A percentile compares a stretch with the other conserved stretches of the same genome.
phyloP scores from a whole-genome alignment of 2,888 invertebrate species.

The Amiota minor region DNA sequence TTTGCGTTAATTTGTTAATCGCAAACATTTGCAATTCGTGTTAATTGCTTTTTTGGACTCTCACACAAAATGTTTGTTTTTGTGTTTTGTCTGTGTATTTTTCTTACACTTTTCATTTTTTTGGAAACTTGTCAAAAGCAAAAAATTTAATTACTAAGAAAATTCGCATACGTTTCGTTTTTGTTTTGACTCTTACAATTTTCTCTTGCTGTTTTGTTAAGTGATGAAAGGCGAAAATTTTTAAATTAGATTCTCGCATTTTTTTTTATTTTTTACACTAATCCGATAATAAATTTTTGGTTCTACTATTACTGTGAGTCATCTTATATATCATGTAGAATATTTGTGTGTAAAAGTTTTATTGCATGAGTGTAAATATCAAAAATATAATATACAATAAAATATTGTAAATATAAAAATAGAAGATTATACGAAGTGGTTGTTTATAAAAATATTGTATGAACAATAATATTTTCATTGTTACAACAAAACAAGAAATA shows the following conservation, averaged over 20 bases:
- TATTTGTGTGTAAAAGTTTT: no score
- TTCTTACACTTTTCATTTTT: constrained; percentile 30
- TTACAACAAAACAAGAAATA: no score
- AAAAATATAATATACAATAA: no score
- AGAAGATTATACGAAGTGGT: no score
- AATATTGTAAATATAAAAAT: no score
- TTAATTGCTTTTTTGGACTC: constrained; percentile 44
- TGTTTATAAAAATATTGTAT: no score
- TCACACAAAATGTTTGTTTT: constrained; percentile 21
- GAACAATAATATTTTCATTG: no score
- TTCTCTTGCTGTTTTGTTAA: constrained; percentile 4
- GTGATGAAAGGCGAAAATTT: neutral
- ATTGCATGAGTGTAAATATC: no score
- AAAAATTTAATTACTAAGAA: neutral
- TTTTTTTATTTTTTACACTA: neutral
- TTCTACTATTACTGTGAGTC: no score
- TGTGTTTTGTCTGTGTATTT: constrained; percentile 46
- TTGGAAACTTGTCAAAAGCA: constrained; percentile 46
- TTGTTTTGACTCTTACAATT: neutral
- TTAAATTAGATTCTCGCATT: neutral
- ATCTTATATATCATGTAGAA: no score
- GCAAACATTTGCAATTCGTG: constrained; percentile 33
- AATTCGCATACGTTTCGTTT: neutral
- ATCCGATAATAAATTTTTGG: no score
- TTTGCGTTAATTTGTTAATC: constrained; percentile 17